Evolutionary conservation across 2,797 vertebrate species (phyloP).

Genomic region (Cyclura pinguis): DNA sequence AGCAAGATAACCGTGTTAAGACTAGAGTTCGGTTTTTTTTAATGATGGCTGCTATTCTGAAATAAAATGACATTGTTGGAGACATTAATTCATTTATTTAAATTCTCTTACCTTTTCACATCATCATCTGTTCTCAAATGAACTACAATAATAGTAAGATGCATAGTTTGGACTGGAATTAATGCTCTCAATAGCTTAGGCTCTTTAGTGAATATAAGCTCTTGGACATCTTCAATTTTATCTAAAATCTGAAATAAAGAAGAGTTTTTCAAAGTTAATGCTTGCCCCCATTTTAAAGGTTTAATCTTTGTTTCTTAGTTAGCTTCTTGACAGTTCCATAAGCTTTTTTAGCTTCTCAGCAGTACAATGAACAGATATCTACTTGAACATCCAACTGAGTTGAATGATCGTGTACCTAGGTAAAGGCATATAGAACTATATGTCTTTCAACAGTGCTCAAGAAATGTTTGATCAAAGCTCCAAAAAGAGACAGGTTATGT

Average conservation of each 20-base stretch:
- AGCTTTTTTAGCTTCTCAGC: not conserved
- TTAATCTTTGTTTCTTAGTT: not conserved
- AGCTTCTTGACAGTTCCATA: not conserved
- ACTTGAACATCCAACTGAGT: not conserved
- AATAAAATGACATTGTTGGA: constrained; percentile 12
- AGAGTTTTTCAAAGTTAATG: not conserved
- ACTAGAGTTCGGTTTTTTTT: not conserved
- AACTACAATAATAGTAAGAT: constrained; percentile 58
- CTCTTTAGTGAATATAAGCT: constrained; percentile 64
- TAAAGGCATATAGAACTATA: not conserved
- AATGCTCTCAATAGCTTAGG: constrained; percentile 63
- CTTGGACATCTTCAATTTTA: constrained; percentile 72
- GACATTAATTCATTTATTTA: not conserved
- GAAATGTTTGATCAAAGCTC: not conserved
- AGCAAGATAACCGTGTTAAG: not conserved
- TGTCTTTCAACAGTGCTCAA: not conserved
- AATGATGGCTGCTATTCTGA: not conserved
- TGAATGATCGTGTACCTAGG: not conserved
- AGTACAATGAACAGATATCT: not conserved
- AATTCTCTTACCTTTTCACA: constrained; percentile 64
- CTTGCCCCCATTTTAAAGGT: not conserved
- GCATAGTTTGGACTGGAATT: constrained; percentile 63
- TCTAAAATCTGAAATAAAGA: constrained; percentile 70
- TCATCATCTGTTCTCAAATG: constrained; percentile 64
- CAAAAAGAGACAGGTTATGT: not conserved